Conservation (phyloP, 2,113 vertebrate species). For the Atractosteus spatula region DNA sequence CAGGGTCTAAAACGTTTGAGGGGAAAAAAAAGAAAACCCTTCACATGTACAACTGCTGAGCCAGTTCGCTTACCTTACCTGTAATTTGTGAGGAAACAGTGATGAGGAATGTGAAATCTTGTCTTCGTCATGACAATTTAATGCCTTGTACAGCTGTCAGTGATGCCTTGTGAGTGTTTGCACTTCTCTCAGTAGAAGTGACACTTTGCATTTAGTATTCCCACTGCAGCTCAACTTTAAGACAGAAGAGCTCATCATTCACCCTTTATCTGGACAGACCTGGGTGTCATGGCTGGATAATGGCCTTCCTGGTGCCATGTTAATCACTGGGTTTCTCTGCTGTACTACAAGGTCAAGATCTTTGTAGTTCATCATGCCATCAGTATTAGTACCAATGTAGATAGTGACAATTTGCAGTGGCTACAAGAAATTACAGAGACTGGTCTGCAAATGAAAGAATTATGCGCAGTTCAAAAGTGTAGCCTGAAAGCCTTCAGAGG, state of each 20-base stretch:
- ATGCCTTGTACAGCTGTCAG: background rate
- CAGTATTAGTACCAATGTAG: background rate
- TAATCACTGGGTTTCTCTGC: slow-evolving; percentile 45
- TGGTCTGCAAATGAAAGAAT: slow-evolving; percentile 4
- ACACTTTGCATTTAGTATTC: background rate
- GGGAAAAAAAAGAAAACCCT: no score
- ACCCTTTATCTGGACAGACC: slow-evolving; percentile 57
- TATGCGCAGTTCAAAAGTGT: background rate
- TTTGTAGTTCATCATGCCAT: slow-evolving; percentile 20
- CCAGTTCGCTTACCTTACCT: no score
- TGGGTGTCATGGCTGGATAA: slow-evolving; percentile 49
- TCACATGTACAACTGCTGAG: no score
- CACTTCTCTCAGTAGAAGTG: background rate
- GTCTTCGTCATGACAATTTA: background rate
- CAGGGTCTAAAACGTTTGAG: no score
- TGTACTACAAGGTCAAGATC: slow-evolving; percentile 50
- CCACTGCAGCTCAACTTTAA: background rate
- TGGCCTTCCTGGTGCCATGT: slow-evolving; percentile 59
- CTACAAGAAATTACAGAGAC: slow-evolving; percentile 12
- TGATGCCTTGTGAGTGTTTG: background rate
- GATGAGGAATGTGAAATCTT: background rate
- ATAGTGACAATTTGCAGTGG: slow-evolving; percentile 22
- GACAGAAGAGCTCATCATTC: slow-evolving; percentile 45
- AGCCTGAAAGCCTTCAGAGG: background rate
- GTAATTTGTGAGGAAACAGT: no score